Conservation (phyloP, 2,113 vertebrate species). For the Pelvicachromis taeniatus region DNA sequence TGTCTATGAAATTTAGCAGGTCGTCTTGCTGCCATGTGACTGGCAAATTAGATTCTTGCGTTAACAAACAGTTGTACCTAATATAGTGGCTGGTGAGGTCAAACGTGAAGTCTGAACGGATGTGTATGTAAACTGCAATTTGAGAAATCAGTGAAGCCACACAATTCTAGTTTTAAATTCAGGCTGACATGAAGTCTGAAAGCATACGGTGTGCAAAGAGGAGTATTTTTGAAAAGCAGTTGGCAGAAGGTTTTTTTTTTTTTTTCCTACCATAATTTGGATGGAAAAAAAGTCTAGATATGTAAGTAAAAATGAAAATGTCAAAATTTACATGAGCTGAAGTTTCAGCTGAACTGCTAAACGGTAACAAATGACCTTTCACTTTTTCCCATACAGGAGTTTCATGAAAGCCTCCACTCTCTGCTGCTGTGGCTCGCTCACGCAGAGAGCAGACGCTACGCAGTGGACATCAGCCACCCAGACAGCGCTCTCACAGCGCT, state of each 20-base stretch:
- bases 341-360: background rate
- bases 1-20: background rate
- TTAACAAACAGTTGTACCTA: background rate
- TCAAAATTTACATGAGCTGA: background rate
- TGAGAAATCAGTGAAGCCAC: background rate
- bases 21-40: background rate
- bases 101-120: background rate
- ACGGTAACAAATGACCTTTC: background rate
- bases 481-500: slow-evolving; percentile 53
- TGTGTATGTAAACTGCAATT: background rate
- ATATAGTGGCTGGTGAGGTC: background rate
- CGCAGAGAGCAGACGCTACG: slow-evolving; percentile 76
- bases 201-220: background rate
- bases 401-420: slow-evolving; percentile 81
- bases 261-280: background rate
- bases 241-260: background rate
- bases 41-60: background rate
- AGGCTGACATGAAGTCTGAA: background rate
- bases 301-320: background rate
- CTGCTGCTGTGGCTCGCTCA: slow-evolving; percentile 85
- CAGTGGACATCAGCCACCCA: slow-evolving; percentile 61
- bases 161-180: background rate
- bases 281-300: background rate
- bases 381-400: slow-evolving; percentile 77
- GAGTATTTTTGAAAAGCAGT: background rate